These are phyloP conservation scores for Euthynnus affinis DNA, from an alignment of 2,797 vertebrate genomes.

Conservation along the genomic window DNA sequence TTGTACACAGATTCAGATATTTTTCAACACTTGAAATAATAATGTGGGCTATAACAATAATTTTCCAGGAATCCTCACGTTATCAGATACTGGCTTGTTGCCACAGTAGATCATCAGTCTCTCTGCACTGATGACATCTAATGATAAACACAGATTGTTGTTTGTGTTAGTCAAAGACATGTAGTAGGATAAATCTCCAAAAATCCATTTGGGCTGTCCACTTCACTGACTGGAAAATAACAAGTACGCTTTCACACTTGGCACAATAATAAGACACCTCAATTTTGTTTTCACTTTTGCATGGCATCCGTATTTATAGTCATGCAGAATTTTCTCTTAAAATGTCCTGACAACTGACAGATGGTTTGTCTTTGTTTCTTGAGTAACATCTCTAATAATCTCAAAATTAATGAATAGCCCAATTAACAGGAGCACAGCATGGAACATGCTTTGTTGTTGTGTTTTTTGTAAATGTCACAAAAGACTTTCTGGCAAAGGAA, in stretches of 20 bases:
- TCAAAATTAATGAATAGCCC: constrained; percentile 40
- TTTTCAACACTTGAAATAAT: not conserved
- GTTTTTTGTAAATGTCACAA: constrained; percentile 42
- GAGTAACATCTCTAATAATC: constrained; percentile 20
- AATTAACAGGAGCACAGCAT: constrained; percentile 47
- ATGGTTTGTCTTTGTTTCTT: constrained; percentile 40
- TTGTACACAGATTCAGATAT: not conserved
- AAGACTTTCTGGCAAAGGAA: constrained; percentile 32
- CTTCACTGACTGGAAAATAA: constrained; percentile 15
- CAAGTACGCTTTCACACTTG: constrained; percentile 31
- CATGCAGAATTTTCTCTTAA: constrained; percentile 8
- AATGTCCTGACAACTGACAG: constrained; percentile 28
- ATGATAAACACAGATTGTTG: constrained; percentile 38
- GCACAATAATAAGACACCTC: constrained; percentile 10
- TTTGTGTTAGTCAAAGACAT: constrained; percentile 32
- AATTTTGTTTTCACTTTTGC: not conserved
- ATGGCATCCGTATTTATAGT: constrained; percentile 8
- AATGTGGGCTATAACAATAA: not conserved
- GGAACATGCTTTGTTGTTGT: constrained; percentile 25
- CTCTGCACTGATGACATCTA: constrained; percentile 18
- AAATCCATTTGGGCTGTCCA: constrained; percentile 21
- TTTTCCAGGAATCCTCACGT: constrained; percentile 18
- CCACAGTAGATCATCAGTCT: not conserved
- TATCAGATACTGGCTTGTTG: constrained; percentile 6
- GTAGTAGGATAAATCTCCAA: constrained; percentile 24